Conservation (phyloP, 2,797 vertebrate species). For the Phrynocephalus guinanensis region DNA sequence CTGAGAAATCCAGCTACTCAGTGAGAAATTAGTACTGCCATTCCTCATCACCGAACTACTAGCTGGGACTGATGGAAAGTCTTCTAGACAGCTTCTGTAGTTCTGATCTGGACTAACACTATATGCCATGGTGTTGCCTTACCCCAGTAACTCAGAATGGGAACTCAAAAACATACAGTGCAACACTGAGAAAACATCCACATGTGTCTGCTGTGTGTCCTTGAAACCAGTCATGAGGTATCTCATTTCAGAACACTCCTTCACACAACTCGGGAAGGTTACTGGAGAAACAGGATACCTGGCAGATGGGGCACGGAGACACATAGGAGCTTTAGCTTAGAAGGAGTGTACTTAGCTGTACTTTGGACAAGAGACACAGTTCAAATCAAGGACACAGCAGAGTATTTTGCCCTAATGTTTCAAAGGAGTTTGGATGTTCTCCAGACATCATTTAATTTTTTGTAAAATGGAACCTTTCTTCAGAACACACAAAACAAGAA, state of each 20-base stretch:
- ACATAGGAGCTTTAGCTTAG: neutral
- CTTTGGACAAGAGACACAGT: neutral
- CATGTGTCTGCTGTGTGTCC: neutral
- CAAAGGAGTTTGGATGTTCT: neutral
- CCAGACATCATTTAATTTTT: neutral
- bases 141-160: too few species aligned
- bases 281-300: neutral
- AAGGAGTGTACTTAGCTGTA: neutral
- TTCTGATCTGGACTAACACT: neutral
- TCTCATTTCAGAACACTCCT: neutral
- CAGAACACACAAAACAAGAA: neutral
- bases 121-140: neutral
- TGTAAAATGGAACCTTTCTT: neutral
- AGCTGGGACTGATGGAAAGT: too few species aligned
- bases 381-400: neutral
- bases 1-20: too few species aligned
- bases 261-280: neutral
- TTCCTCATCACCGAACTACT: too few species aligned
- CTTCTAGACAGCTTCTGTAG: neutral
- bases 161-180: neutral
- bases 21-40: too few species aligned
- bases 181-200: too few species aligned
- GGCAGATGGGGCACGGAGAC: neutral
- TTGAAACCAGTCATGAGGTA: neutral
- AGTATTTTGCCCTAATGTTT: neutral